A percentile compares a stretch with the other conserved stretches of the same genome.
phyloP scores from a whole-genome alignment of 2,888 invertebrate genomes.

The Gari tellinella region DNA sequence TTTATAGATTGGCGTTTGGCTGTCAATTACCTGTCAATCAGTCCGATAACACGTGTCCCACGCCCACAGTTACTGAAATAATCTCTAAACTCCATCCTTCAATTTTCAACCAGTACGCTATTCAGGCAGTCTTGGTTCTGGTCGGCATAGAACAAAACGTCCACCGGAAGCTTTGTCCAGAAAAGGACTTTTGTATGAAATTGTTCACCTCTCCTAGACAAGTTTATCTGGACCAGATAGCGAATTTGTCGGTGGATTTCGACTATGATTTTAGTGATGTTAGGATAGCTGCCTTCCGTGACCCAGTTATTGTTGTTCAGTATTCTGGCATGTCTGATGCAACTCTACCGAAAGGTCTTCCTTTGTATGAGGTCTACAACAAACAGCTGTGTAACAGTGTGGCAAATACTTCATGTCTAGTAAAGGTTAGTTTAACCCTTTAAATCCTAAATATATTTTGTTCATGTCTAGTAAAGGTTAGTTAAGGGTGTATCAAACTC shows the following conservation, averaged over 20 bases:
- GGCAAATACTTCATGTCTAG: too few relatives aligned
- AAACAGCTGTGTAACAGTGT: conserved; percentile 7
- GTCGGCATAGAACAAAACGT: conserved; percentile 23
- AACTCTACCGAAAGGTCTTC: background rate
- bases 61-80: conserved; percentile 3
- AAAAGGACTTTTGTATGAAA: conserved; percentile 3
- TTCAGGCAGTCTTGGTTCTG: conserved; percentile 37
- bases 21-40: conserved; percentile 20
- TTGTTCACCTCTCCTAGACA: conserved; percentile 21
- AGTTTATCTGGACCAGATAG: conserved; percentile 26
- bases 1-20: conserved; percentile 21
- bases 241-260: conserved; percentile 13
- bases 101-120: conserved; percentile 43
- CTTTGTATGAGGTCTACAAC: conserved; percentile 50
- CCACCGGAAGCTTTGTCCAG: conserved; percentile 7
- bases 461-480: too few relatives aligned
- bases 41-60: conserved; percentile 10
- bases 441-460: too few relatives aligned
- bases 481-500: too few relatives aligned
- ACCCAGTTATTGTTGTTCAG: conserved; percentile 24
- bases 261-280: conserved; percentile 37
- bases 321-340: conserved; percentile 30
- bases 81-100: conserved; percentile 9
- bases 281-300: conserved; percentile 16
- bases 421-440: too few relatives aligned